A percentile compares a stretch with the other conserved stretches of the same genome.
Evolutionary conservation across 2,113 vertebrate genomes (phyloP).

Genomic region (Bos javanicus): DNA sequence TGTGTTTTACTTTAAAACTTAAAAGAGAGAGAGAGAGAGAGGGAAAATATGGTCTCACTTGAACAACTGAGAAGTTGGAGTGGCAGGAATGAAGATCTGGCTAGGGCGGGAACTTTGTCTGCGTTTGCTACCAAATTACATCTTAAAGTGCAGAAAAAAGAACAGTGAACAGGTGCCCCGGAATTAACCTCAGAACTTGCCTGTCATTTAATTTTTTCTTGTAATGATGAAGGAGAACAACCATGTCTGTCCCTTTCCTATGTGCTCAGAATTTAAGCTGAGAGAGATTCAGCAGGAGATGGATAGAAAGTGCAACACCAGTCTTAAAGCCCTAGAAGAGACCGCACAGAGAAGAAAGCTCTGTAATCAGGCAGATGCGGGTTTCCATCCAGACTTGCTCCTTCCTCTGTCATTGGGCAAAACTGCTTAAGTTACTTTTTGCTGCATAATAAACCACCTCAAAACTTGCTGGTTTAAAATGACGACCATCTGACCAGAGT

Average conservation of each 20-base stretch:
- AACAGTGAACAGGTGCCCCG: neutral
- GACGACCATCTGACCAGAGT: neutral
- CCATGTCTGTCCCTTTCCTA: neutral
- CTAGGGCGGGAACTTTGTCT: neutral
- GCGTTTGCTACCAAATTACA: neutral
- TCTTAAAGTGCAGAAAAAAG: neutral
- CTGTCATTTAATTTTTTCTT: neutral
- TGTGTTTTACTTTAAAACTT: constrained; percentile 6
- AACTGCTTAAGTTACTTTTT: constrained; percentile 25
- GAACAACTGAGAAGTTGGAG: neutral
- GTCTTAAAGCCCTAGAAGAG: neutral
- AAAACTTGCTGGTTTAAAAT: constrained; percentile 45
- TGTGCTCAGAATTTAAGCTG: neutral
- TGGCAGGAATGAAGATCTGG: neutral
- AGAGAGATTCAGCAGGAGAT: neutral
- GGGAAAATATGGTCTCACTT: neutral
- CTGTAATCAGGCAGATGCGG: neutral
- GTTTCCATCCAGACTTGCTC: neutral
- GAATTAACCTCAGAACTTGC: neutral
- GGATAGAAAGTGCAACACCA: neutral
- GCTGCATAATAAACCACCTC: constrained; percentile 36
- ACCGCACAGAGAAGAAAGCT: neutral
- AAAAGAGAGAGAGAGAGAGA: neutral
- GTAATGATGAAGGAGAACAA: neutral
- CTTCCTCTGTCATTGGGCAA: constrained; percentile 3